Percentiles rank a stretch among this genome's conserved stretches.
phyloP scores from a whole-genome alignment of 2,113 vertebrate species.

The Rhynchomys soricoides region DNA sequence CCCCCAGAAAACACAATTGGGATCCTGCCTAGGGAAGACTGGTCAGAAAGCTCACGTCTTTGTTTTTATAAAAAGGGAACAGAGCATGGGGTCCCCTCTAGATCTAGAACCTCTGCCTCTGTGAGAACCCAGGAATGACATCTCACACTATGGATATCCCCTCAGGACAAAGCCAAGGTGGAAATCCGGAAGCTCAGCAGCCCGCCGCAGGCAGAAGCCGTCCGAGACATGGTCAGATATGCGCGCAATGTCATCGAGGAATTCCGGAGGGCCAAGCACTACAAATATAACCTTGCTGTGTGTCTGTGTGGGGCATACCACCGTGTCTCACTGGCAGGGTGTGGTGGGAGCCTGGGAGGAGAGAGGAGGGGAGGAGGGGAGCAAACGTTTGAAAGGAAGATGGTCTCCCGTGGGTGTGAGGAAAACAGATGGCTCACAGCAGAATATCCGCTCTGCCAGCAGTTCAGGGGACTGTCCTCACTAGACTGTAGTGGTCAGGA shows the following conservation, averaged over 20 bases:
- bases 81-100: neutral
- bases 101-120: neutral
- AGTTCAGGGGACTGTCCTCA: neutral
- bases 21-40: neutral
- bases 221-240: slow-evolving; percentile 92
- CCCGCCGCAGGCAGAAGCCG: slow-evolving; percentile 85
- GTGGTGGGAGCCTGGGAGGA: neutral
- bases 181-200: slow-evolving; percentile 89
- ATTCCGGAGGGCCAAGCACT: slow-evolving; percentile 92
- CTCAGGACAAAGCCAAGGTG: slow-evolving; percentile 94
- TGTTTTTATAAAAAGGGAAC: neutral
- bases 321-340: rapidly evolving
- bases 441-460: no score
- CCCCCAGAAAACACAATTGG: no score
- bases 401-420: no score
- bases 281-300: slow-evolving; percentile 94
- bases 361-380: neutral
- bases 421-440: neutral
- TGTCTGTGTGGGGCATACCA: neutral
- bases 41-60: neutral
- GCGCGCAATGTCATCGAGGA: slow-evolving; percentile 92
- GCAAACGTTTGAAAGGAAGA: neutral
- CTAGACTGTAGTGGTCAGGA: neutral
- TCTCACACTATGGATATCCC: slow-evolving; percentile 54
- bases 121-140: neutral